phyloP scores from a whole-genome alignment of 2,113 vertebrate genomes.

The Heterocephalus glaber region DNA sequence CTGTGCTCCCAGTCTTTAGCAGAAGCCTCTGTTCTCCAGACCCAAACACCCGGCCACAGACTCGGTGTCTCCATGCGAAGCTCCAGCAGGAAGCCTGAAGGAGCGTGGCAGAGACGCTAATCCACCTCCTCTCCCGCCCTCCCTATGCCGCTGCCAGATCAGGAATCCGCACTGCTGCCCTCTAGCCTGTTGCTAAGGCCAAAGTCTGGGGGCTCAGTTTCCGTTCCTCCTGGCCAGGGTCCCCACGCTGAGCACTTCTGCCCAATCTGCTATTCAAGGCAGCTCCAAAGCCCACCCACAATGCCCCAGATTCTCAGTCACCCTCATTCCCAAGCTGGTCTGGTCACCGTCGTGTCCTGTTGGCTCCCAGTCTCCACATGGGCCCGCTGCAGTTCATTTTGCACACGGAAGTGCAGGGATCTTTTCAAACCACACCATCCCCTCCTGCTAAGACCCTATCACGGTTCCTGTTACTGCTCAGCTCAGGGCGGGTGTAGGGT shows the following conservation, averaged over 20 bases:
- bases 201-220: no score
- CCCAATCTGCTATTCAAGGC: neutral
- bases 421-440: neutral
- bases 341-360: rapidly evolving
- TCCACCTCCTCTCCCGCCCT: neutral
- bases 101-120: neutral
- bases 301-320: neutral
- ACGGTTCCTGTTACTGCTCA: neutral
- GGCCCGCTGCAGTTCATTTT: neutral
- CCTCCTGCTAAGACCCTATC: no score
- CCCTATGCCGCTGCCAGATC: neutral
- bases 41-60: neutral
- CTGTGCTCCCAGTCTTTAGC: neutral
- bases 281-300: neutral
- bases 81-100: neutral
- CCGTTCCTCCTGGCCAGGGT: neutral
- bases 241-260: neutral
- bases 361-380: neutral
- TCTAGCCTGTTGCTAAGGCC: neutral
- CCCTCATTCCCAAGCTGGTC: neutral
- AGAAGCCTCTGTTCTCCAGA: neutral
- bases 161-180: neutral
- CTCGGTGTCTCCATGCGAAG: rapidly evolving
- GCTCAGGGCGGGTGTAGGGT: neutral
- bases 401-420: neutral